Evolutionary conservation across 1,140 invertebrate species (phyloP), one percentile per base, ranked within the genome.

Genomic region (Penaeus indicus): DNA sequence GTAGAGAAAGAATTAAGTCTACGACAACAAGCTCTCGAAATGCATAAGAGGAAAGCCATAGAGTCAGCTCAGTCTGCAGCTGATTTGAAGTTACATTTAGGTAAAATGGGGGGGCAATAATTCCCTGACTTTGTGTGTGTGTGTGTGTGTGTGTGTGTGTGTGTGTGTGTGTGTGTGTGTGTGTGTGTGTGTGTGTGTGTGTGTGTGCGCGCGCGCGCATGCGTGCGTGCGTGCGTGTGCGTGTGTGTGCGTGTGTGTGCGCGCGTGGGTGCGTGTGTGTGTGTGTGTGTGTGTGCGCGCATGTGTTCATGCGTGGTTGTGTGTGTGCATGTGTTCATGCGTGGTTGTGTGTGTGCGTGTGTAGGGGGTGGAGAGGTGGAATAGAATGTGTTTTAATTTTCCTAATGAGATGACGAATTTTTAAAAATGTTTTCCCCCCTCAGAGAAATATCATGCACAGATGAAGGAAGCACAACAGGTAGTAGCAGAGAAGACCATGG

Each of bases 381-480:
- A 72, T 72, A n/a, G 8, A n/a, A 25, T 72, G 13, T 16, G 21
- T n/a, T 2, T 3, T 72, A 32, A 27, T 25, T 32, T 72, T 21
- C 32, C n/a, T 11, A 25, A n/a, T 72, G 27, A n/a, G 18, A 80
- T 13, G 22, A 89, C 21, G 75, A 86, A 82, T 42, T 84, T 8
- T 83, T 27, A 67, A 89, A 85, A 54, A 84, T 79, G 89, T 83
- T 89, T 60, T 85, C 85, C 90, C 92, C 92, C 93, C 21, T 13
- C 92, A 96, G 97, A 97, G 93, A 97, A 98, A 93, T 97, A 99
- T 93, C 97, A 98, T 93, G 96, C 97, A 10, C 97, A 99, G 93
- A 97, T 99, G 96, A 98, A 98, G 92, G 98, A 99, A 93, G 97
- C 98, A 8, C 98, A 99, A 92, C 97, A 97, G 91, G 97, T 98